Percentiles rank a stretch among this genome's conserved stretches.
These are phyloP conservation scores for Eupithecia inturbata DNA, from an alignment of 2,888 invertebrate species.

Conservation along the genomic window DNA sequence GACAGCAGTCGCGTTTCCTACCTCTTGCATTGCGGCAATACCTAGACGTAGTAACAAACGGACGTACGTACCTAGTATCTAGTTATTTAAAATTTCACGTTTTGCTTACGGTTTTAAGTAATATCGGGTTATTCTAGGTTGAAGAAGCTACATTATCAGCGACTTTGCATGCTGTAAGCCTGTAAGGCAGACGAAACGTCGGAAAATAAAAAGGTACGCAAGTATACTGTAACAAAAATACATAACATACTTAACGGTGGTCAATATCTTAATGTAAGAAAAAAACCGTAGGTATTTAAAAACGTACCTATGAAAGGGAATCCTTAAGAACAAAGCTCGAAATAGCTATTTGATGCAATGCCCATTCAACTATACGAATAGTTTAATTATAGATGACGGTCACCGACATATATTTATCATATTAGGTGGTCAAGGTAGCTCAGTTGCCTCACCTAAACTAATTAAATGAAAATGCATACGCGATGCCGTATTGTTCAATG, in stretches of 20 bases:
- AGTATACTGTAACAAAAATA: no score
- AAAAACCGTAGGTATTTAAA: not conserved
- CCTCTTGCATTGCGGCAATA: not conserved
- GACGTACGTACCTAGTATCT: not conserved
- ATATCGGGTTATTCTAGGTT: not conserved
- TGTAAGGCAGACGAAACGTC: not conserved
- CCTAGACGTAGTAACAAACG: not conserved
- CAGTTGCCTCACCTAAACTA: not conserved
- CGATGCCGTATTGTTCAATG: not conserved
- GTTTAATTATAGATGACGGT: not conserved
- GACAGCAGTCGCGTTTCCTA: slow-evolving; percentile 1
- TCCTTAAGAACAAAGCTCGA: not conserved
- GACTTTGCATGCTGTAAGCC: no score
- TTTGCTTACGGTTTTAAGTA: not conserved
- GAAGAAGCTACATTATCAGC: no score
- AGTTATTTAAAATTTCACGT: not conserved
- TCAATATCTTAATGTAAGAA: no score
- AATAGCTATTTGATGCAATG: not conserved
- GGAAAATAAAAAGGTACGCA: not conserved
- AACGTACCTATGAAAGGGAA: not conserved
- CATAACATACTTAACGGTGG: no score
- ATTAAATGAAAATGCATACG: not conserved
- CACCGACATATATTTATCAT: not conserved
- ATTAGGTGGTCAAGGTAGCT: not conserved
- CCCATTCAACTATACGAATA: not conserved